These are phyloP conservation scores for Hirtodrosophila duncani DNA, from an alignment of 2,888 invertebrate species.

Conservation along the genomic window DNA sequence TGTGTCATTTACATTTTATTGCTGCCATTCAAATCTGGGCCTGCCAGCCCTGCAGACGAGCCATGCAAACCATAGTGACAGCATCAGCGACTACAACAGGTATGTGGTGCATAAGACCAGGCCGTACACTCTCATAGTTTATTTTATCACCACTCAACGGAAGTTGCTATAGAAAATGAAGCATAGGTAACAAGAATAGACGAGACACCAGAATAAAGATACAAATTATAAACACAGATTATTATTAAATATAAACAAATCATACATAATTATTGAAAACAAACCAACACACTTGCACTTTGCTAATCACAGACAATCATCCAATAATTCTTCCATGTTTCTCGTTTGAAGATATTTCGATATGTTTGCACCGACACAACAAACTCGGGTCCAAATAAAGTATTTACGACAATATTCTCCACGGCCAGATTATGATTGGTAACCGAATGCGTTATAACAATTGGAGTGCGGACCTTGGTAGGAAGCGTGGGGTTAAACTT, in stretches of 20 bases:
- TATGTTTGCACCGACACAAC: slow-evolving; percentile 76
- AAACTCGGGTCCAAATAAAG: slow-evolving; percentile 75
- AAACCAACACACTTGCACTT: background rate
- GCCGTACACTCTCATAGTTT: too few species aligned
- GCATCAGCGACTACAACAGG: slow-evolving; percentile 31
- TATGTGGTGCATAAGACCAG: too few species aligned
- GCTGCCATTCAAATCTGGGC: slow-evolving; percentile 42
- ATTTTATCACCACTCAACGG: too few species aligned
- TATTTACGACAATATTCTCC: slow-evolving; percentile 71
- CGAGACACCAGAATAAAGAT: too few species aligned
- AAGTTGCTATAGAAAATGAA: too few species aligned
- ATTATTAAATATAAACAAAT: too few species aligned
- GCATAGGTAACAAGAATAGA: too few species aligned
- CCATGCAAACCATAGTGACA: slow-evolving; percentile 28
- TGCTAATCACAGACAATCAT: slow-evolving; percentile 61
- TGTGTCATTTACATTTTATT: slow-evolving; percentile 65
- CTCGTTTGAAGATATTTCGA: slow-evolving; percentile 65
- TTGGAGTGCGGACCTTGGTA: slow-evolving; percentile 66
- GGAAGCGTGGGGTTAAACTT: too few species aligned
- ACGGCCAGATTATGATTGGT: slow-evolving; percentile 77
- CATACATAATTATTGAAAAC: too few species aligned
- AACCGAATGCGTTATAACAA: slow-evolving; percentile 75
- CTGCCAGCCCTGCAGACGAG: slow-evolving; percentile 37
- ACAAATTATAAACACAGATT: too few species aligned
- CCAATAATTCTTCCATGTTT: slow-evolving; percentile 76